Conservation (phyloP, 1,140 invertebrate genomes). For the Pseudomyrmex dendroicus region DNA sequence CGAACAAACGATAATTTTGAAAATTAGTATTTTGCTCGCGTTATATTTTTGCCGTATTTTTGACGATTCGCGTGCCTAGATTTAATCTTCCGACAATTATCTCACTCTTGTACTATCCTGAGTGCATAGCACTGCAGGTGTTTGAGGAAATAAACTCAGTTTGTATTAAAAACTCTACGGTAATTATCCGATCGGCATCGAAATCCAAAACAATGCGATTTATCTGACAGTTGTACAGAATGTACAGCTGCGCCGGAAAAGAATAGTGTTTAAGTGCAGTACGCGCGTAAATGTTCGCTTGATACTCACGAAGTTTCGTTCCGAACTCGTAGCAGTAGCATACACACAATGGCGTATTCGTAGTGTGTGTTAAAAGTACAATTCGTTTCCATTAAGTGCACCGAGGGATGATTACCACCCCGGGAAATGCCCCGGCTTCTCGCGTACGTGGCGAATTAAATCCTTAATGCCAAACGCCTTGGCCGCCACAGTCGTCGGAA, state of each 20-base stretch:
- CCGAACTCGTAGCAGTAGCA: background rate
- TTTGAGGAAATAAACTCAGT: too few species aligned
- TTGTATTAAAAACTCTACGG: too few species aligned
- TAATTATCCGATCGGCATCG: too few species aligned
- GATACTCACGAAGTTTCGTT: constrained; percentile 30
- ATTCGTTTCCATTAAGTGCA: constrained; percentile 71
- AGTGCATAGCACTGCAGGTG: too few species aligned
- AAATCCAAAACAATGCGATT: constrained; percentile 16
- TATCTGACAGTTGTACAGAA: background rate
- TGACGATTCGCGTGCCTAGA: too few species aligned
- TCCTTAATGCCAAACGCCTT: constrained; percentile 62
- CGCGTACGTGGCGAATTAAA: constrained; percentile 63
- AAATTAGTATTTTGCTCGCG: too few species aligned
- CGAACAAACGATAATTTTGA: background rate
- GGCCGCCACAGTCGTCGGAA: constrained; percentile 40
- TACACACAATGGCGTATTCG: background rate
- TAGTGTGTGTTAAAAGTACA: constrained; percentile 55
- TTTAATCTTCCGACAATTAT: too few species aligned
- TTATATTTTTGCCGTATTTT: background rate
- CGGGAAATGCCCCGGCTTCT: constrained; percentile 45
- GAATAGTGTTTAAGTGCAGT: constrained; percentile 8
- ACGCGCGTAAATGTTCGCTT: constrained; percentile 22
- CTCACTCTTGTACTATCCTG: too few species aligned
- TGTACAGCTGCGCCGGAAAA: background rate
- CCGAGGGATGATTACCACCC: constrained; percentile 52